Percentiles rank a stretch among this genome's conserved stretches.
These are phyloP conservation scores for Corythaeola cristata DNA, from an alignment of 2,113 vertebrate genomes.

Conservation along the genomic window DNA sequence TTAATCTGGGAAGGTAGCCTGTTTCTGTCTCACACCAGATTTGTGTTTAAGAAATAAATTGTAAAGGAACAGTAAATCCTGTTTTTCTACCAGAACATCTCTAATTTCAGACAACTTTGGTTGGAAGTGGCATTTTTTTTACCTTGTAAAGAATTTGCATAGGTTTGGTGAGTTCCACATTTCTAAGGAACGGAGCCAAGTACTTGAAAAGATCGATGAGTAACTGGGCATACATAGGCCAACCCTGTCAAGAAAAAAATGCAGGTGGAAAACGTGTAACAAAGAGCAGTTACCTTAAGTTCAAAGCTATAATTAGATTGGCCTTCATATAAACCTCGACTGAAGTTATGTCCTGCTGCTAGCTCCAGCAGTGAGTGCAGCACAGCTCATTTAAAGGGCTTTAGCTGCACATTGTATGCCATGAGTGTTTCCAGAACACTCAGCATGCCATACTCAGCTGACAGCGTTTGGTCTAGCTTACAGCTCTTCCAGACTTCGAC, in stretches of 20 bases:
- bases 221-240: conserved; percentile 99
- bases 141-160: conserved; percentile 99
- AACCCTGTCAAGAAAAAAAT: conserved; percentile 81
- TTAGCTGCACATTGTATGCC: not conserved
- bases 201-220: conserved; percentile 98
- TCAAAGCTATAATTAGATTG: not conserved
- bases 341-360: not conserved
- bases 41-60: not conserved
- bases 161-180: conserved; percentile 99
- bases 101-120: not conserved
- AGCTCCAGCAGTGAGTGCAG: not conserved
- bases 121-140: conserved; percentile 1
- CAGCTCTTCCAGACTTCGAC: not conserved
- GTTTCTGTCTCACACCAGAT: not conserved
- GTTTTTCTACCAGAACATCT: not conserved
- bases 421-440: not conserved
- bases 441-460: not conserved
- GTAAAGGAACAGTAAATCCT: not conserved
- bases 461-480: not conserved
- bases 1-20: not conserved
- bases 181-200: conserved; percentile 96
- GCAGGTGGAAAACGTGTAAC: not conserved
- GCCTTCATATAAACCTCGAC: not conserved
- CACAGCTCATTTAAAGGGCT: not conserved
- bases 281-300: conserved; percentile 6